Evolutionary conservation across 2,888 invertebrate genomes (phyloP), one percentile per base, ranked within the genome.

Genomic region (Galerucella nymphaeae): DNA sequence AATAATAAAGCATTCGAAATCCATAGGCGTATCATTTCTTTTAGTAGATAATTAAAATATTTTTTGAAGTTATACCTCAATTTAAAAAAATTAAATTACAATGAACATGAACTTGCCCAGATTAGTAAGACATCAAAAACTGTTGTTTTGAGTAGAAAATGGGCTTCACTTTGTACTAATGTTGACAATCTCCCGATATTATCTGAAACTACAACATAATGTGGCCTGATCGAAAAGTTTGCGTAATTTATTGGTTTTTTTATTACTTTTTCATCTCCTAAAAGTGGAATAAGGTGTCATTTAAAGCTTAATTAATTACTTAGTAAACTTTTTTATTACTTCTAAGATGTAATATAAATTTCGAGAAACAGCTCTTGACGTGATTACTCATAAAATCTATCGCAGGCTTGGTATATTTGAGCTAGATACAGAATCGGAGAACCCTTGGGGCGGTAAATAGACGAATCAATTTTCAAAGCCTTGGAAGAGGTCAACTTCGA

Each of bases 321-420:
- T 50, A 14, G n/a, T n/a, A 50, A 50, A 50, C 50, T 53, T 18
- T 53, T 53, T 53, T 18, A 53, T 53, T 53, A 53, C 18, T 53
- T 16, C 53, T 53, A 53, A 16, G 53, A 16, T n/a, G 50, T 16
- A 50, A 50, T 50, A n/a, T n/a, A 50, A 50, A n/a, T 50, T 50
- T n/a, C 50, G 14, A 50, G 8, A 50, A 50, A 50, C n/a, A 50
- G 16, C 50, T 45, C 50, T 14, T 50, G n/a, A 50, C 50, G 50
- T 50, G 8, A 50, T 50, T n/a, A 16, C 16, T 50, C 50, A 1
- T n/a, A 16, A n/a, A 50, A 50, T 50, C 4, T 50, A 8, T 8
- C 8, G 14, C 16, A n/a, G 50, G 50, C 14, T 3, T 50, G 1
- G 50, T 50, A n/a, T 11, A n/a, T 50, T 50, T 50, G 50, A 8